Percentiles rank a stretch among this genome's conserved stretches.
Evolutionary conservation across 2,888 invertebrate species (phyloP).

Genomic region (Mythimna ferrago): DNA sequence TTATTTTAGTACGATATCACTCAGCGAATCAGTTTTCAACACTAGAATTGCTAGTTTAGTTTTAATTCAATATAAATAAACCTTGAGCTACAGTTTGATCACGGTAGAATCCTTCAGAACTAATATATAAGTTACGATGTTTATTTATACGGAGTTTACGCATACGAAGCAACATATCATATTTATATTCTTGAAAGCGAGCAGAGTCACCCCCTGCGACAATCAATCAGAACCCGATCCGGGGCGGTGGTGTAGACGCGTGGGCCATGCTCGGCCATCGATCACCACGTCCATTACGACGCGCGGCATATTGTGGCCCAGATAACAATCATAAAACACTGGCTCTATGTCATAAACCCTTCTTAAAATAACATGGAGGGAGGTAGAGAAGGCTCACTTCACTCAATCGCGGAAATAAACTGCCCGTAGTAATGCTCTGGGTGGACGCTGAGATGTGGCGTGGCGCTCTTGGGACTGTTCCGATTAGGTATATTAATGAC

Average conservation of each 20-base stretch:
- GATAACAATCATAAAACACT: slow-evolving; percentile 67
- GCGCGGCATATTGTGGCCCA: slow-evolving; percentile 59
- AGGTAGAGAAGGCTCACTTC: slow-evolving; percentile 21
- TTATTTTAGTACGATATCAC: neutral
- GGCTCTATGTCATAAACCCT: slow-evolving; percentile 41
- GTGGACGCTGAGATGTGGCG: too few species aligned
- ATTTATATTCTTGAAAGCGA: slow-evolving; percentile 33
- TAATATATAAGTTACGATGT: neutral
- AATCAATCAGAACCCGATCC: slow-evolving; percentile 62
- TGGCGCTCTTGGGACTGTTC: too few species aligned
- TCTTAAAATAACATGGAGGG: neutral
- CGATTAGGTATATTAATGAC: too few species aligned
- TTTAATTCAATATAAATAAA: too few species aligned
- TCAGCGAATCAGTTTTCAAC: neutral
- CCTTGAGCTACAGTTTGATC: neutral
- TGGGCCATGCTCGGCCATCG: slow-evolving; percentile 49
- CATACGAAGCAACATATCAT: slow-evolving; percentile 27
- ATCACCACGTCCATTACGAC: slow-evolving; percentile 58
- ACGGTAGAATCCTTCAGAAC: neutral
- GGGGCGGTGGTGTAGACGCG: slow-evolving; percentile 26
- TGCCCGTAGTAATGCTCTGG: too few species aligned
- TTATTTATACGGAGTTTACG: too few species aligned
- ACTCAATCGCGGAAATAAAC: neutral
- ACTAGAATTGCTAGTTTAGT: neutral
- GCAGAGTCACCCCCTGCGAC: slow-evolving; percentile 31